Evolutionary conservation across 2,797 vertebrate genomes (phyloP).

Genomic region (Danio jaintianensis): DNA sequence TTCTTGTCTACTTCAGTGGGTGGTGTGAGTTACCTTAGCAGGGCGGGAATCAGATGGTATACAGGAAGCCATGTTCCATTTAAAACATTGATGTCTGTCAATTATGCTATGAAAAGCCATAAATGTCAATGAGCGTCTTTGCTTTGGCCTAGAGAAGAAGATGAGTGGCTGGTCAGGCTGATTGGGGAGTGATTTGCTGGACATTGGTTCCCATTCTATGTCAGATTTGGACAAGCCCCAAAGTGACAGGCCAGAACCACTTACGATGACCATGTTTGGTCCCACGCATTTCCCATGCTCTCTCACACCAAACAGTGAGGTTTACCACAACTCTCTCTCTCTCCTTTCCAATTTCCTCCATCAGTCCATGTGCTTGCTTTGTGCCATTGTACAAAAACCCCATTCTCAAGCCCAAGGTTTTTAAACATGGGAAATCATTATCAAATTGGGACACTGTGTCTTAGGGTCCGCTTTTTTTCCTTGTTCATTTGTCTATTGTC

Average conservation of each 20-base stretch:
- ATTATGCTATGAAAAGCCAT: conserved; percentile 12
- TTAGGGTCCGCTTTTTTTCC: conserved; percentile 68
- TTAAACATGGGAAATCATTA: conserved; percentile 73
- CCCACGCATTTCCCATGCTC: conserved; percentile 84
- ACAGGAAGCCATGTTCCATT: not conserved
- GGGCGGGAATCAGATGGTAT: not conserved
- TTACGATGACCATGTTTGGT: conserved; percentile 65
- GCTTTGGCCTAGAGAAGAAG: conserved; percentile 25
- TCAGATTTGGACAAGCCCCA: conserved; percentile 69
- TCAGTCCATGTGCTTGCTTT: conserved; percentile 51
- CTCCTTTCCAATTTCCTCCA: conserved; percentile 58
- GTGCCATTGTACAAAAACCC: conserved; percentile 51
- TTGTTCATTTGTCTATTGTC: conserved; percentile 67
- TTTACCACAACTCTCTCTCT: conserved; percentile 69
- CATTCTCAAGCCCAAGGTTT: conserved; percentile 51
- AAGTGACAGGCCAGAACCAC: conserved; percentile 68
- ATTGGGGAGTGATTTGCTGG: conserved; percentile 17
- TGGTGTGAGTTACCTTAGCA: conserved; percentile 28
- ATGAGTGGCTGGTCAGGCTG: conserved; percentile 28
- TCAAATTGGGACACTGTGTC: conserved; percentile 75
- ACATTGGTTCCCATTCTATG: conserved; percentile 54
- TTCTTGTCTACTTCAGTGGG: conserved; percentile 9
- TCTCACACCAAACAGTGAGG: conserved; percentile 78
- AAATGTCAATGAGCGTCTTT: conserved; percentile 11
- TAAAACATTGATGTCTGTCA: conserved; percentile 9